Conservation (phyloP, 2,888 invertebrate genomes). For the Macrophya annulata region DNA sequence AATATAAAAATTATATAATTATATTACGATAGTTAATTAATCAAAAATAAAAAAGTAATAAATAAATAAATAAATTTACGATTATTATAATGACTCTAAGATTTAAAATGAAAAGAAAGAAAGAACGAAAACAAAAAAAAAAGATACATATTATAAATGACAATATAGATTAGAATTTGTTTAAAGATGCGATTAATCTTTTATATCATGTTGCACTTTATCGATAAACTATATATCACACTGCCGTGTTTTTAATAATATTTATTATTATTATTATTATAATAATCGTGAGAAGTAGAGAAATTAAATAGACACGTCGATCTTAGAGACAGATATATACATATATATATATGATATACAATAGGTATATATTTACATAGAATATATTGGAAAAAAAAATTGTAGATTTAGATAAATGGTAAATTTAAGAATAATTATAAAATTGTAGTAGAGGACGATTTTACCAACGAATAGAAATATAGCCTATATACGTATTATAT, state of each 20-base stretch:
- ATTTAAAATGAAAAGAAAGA: conserved; percentile 13
- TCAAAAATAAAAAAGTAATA: conserved; percentile 30
- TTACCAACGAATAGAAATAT: conserved; percentile 56
- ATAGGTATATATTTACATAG: not conserved
- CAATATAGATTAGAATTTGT: conserved; percentile 55
- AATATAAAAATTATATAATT: conserved; percentile 30
- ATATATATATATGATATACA: not conserved
- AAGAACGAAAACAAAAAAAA: not conserved
- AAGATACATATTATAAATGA: conserved; percentile 31
- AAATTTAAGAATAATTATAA: not conserved
- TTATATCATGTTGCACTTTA: conserved; percentile 47
- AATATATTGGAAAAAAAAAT: not conserved
- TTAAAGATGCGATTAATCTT: conserved; percentile 47
- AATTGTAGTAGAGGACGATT: conserved; percentile 37
- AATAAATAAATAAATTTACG: conserved; percentile 3
- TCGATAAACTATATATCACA: conserved; percentile 40
- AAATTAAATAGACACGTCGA: conserved; percentile 24
- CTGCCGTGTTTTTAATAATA: conserved; percentile 44
- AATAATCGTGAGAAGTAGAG: conserved; percentile 8
- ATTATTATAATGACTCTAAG: conserved; percentile 5
- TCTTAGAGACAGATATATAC: not conserved
- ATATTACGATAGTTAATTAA: conserved; percentile 28
- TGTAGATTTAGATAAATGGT: conserved; percentile 11
- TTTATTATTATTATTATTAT: not conserved
- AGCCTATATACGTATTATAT: conserved; percentile 12